Percentiles rank a stretch among this genome's conserved stretches.
phyloP scores from a whole-genome alignment of 2,888 invertebrate genomes.

The Molanna angustata region DNA sequence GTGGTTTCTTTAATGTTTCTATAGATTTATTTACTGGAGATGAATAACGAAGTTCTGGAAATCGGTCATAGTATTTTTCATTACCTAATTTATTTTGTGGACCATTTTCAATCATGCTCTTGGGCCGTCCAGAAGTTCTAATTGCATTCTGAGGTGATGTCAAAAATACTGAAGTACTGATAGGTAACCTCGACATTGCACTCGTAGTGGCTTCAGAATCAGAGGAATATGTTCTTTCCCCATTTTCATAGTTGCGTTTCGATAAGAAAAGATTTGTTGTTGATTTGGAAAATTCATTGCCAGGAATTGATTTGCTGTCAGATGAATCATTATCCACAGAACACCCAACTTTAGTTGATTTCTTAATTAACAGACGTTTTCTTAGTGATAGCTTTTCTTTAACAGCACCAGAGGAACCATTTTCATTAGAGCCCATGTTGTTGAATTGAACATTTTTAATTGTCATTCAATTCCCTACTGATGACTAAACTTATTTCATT shows the following conservation, averaged over 20 bases:
- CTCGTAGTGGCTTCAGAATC: slow-evolving; percentile 27
- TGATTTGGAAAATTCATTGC: slow-evolving; percentile 15
- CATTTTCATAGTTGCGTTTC: slow-evolving; percentile 20
- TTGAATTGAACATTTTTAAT: slow-evolving; percentile 11
- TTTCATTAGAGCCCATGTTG: slow-evolving; percentile 24
- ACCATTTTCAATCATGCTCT: slow-evolving; percentile 27
- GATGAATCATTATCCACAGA: slow-evolving; percentile 41
- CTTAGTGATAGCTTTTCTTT: slow-evolving; percentile 53
- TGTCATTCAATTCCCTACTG: neutral
- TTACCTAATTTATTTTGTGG: neutral
- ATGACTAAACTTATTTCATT: neutral
- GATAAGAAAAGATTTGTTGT: slow-evolving; percentile 15
- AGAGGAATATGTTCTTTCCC: slow-evolving; percentile 22
- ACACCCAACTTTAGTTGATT: slow-evolving; percentile 55
- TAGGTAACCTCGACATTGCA: slow-evolving; percentile 9
- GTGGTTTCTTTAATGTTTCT: slow-evolving; percentile 22
- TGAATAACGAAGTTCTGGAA: slow-evolving; percentile 9
- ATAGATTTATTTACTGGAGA: slow-evolving; percentile 23
- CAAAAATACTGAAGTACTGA: slow-evolving; percentile 21
- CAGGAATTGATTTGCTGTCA: slow-evolving; percentile 9
- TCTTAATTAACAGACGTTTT: slow-evolving; percentile 52
- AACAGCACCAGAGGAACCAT: slow-evolving; percentile 16
- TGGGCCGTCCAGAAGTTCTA: slow-evolving; percentile 18
- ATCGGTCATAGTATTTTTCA: slow-evolving; percentile 18
- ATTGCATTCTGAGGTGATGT: slow-evolving; percentile 10